phyloP scores from a whole-genome alignment of 1,140 invertebrate species.

The Pseudomyrmex gracilis region DNA sequence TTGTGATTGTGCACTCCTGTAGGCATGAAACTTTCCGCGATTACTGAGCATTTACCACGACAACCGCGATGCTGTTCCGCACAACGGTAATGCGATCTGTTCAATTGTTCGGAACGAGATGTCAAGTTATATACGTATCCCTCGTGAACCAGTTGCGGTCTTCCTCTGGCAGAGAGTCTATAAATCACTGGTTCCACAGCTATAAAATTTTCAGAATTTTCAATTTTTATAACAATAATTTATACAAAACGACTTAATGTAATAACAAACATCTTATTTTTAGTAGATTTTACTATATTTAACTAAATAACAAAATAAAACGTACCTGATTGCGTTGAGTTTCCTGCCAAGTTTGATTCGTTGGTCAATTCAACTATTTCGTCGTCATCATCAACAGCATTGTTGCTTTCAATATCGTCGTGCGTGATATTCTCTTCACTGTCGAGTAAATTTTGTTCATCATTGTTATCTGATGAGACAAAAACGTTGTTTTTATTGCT shows the following conservation, averaged over 20 bases:
- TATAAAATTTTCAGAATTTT: constrained; percentile 37
- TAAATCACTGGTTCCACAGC: constrained; percentile 75
- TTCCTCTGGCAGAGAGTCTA: constrained; percentile 75
- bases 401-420: not conserved
- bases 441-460: constrained; percentile 3
- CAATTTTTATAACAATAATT: not conserved
- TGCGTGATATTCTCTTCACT: not conserved
- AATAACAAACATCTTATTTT: not conserved
- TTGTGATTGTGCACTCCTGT: constrained; percentile 77
- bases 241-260: not conserved
- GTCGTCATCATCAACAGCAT: constrained; percentile 9
- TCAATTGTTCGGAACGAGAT: constrained; percentile 74
- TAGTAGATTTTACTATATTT: not conserved
- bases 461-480: constrained; percentile 37
- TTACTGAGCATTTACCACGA: constrained; percentile 79
- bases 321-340: constrained; percentile 53
- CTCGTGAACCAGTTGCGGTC: constrained; percentile 74
- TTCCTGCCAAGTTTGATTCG: constrained; percentile 32
- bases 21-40: constrained; percentile 78
- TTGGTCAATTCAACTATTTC: not conserved
- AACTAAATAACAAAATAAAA: constrained; percentile 8
- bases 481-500: constrained; percentile 22
- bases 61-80: constrained; percentile 78
- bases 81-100: constrained; percentile 77
- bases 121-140: constrained; percentile 79